These are phyloP conservation scores for Isichthys henryi DNA, from an alignment of 2,113 vertebrate species.

Conservation along the genomic window DNA sequence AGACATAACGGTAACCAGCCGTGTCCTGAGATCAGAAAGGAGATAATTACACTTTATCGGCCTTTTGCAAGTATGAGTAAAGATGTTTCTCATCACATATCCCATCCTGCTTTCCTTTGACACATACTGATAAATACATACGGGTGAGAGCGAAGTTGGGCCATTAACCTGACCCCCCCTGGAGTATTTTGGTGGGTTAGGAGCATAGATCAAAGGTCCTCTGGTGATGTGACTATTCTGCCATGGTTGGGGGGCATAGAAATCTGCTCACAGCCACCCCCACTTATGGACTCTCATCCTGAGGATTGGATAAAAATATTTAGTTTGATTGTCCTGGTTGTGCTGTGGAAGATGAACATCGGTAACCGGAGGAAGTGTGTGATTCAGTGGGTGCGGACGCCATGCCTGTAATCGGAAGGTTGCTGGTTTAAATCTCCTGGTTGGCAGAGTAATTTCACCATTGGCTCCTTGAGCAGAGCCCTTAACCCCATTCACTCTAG, in stretches of 20 bases:
- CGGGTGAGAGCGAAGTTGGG: not conserved
- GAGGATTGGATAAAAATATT: not conserved
- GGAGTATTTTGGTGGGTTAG: not conserved
- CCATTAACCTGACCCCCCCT: not conserved
- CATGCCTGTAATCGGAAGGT: not conserved
- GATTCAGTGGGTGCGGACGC: not conserved
- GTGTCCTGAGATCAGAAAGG: not conserved
- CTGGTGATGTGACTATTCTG: not conserved
- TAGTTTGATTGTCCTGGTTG: not conserved
- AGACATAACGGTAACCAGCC: slow-evolving; percentile 74
- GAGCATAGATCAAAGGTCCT: not conserved
- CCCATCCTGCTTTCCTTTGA: not conserved
- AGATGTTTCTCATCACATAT: not conserved
- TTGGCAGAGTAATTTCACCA: not conserved
- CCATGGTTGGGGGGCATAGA: not conserved
- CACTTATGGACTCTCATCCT: not conserved
- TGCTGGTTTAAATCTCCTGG: not conserved
- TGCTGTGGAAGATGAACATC: not conserved
- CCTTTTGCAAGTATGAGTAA: not conserved
- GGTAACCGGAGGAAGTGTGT: not conserved
- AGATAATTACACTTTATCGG: not conserved
- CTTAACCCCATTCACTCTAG: too few relatives aligned
- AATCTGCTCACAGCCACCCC: not conserved
- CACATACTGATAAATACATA: not conserved
- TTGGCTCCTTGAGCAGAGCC: not conserved